These are phyloP conservation scores for Toxonevra muliebris DNA, from an alignment of 2,888 invertebrate genomes.

Conservation along the genomic window DNA sequence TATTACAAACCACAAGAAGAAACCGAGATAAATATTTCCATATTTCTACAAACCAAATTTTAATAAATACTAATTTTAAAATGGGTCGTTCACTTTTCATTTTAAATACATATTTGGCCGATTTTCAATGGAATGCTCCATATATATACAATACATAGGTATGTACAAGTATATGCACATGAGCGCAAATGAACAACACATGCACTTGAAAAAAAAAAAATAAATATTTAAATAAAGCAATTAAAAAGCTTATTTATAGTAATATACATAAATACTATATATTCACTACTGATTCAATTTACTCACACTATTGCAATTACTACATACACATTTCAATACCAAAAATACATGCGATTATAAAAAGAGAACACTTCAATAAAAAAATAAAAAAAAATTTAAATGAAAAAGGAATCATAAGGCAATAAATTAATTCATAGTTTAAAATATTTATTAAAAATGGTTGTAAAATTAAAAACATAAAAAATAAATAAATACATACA, in stretches of 20 bases:
- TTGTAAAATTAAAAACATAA: conserved; percentile 40
- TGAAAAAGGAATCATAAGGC: conserved; percentile 21
- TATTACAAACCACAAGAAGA: too few relatives aligned
- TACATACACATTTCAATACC: conserved; percentile 32
- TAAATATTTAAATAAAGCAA: background rate
- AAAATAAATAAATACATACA: conserved; percentile 19
- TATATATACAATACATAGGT: too few relatives aligned
- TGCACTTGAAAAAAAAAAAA: too few relatives aligned
- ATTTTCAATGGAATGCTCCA: too few relatives aligned
- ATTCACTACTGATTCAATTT: conserved; percentile 15
- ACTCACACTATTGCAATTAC: conserved; percentile 14
- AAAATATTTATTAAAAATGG: conserved; percentile 29
- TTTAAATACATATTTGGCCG: too few relatives aligned
- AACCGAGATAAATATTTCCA: too few relatives aligned
- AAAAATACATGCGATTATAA: conserved; percentile 21
- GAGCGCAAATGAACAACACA: too few relatives aligned
- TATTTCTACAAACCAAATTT: too few relatives aligned
- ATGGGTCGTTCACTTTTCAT: too few relatives aligned
- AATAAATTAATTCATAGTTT: conserved; percentile 23
- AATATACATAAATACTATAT: background rate
- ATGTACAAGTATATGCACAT: too few relatives aligned
- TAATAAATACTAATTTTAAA: too few relatives aligned
- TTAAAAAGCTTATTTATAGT: background rate
- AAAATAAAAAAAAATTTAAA: conserved; percentile 32
- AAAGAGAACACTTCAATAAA: conserved; percentile 22